These are phyloP conservation scores for Ciconia boyciana DNA, from an alignment of 2,113 vertebrate genomes.

Conservation along the genomic window DNA sequence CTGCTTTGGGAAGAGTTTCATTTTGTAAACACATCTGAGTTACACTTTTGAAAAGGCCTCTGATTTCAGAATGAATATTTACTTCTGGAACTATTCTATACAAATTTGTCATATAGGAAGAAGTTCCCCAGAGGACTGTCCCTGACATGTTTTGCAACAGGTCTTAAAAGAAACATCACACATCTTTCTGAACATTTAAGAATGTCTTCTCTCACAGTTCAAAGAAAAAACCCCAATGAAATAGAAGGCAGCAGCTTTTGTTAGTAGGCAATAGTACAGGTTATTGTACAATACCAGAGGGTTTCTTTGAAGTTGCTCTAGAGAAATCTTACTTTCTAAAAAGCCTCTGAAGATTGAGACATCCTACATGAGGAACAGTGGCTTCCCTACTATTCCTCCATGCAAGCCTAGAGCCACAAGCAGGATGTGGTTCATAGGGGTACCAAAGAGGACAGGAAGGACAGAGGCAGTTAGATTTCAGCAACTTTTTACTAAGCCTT, in stretches of 20 bases:
- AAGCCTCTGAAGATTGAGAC: background rate
- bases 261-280: background rate
- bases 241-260: background rate
- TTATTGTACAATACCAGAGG: background rate
- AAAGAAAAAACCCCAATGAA: background rate
- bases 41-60: background rate
- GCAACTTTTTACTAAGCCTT: background rate
- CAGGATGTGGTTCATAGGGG: background rate
- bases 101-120: background rate
- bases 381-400: background rate
- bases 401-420: background rate
- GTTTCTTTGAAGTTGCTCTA: background rate
- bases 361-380: background rate
- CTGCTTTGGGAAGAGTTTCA: constrained; percentile 44
- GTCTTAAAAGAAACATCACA: background rate
- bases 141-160: background rate
- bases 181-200: background rate
- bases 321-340: background rate
- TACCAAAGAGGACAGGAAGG: background rate
- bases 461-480: background rate
- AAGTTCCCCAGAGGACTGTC: background rate
- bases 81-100: background rate
- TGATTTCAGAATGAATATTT: background rate
- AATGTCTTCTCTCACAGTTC: no score
- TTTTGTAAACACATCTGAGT: background rate